phyloP scores from a whole-genome alignment of 2,888 invertebrate genomes.

The Achlya flavicornis region DNA sequence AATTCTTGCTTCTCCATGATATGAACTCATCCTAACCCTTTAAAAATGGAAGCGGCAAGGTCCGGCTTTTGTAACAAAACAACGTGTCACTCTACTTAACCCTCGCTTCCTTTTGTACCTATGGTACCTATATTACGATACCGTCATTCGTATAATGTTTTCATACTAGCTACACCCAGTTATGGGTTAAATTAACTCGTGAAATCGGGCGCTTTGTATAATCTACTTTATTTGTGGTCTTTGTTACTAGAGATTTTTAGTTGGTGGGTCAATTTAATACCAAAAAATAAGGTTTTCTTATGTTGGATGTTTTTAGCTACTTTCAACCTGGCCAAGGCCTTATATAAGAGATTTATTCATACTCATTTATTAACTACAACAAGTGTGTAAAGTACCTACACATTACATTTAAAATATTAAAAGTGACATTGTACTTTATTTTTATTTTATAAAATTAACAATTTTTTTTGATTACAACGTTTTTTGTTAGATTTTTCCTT shows the following conservation, averaged over 20 bases:
- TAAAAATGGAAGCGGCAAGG: slow-evolving; percentile 35
- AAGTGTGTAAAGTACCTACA: no score
- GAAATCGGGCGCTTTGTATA: neutral
- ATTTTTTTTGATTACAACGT: no score
- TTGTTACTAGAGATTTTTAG: neutral
- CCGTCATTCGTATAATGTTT: slow-evolving; percentile 6
- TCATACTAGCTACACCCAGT: neutral
- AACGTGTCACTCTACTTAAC: slow-evolving; percentile 46
- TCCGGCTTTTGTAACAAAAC: slow-evolving; percentile 39
- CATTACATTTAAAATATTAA: no score
- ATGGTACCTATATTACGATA: slow-evolving; percentile 24
- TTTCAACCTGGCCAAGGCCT: no score
- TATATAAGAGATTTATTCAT: no score
- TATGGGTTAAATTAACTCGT: slow-evolving; percentile 3
- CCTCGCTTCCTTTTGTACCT: slow-evolving; percentile 37
- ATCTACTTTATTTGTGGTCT: neutral
- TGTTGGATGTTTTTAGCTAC: no score
- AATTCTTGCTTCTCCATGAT: slow-evolving; percentile 16
- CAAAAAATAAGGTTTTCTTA: no score
- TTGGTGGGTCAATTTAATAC: no score
- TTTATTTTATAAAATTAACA: no score
- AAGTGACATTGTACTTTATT: no score
- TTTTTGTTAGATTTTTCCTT: no score
- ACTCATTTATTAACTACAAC: no score
- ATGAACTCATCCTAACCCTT: slow-evolving; percentile 33